Conservation (phyloP, 2,888 invertebrate genomes). For the Arctia plantaginis region DNA sequence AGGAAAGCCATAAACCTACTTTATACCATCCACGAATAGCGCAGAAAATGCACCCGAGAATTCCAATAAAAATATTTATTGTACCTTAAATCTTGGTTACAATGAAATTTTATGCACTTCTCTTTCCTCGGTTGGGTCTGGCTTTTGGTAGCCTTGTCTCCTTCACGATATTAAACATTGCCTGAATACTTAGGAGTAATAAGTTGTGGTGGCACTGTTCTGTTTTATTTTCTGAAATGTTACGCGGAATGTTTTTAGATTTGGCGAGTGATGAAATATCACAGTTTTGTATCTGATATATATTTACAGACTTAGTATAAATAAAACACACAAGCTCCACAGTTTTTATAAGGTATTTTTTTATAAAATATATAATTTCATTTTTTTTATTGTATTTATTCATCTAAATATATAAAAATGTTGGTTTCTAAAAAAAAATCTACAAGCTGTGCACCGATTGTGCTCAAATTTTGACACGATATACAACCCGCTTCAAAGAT, state of each 20-base stretch:
- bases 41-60: conserved; percentile 43
- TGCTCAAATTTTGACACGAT: no score
- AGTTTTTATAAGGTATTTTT: not conserved
- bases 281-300: not conserved
- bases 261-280: not conserved
- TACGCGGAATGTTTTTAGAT: not conserved
- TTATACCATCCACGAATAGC: conserved; percentile 36
- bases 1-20: conserved; percentile 34
- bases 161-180: conserved; percentile 26
- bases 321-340: not conserved
- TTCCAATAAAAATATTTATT: conserved; percentile 50
- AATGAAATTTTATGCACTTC: conserved; percentile 40
- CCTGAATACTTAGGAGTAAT: conserved; percentile 33
- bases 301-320: not conserved
- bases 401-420: no score
- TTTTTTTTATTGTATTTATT: no score
- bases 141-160: not conserved
- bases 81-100: conserved; percentile 34
- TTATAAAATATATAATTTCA: not conserved
- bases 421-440: no score
- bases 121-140: conserved; percentile 8
- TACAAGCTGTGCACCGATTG: no score
- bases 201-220: conserved; percentile 10
- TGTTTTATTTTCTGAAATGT: conserved; percentile 8
- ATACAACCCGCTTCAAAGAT: no score